A percentile compares a stretch with the other conserved stretches of the same genome.
Conservation (phyloP, 2,888 invertebrate species). For the Apomyelois bistriatella region DNA sequence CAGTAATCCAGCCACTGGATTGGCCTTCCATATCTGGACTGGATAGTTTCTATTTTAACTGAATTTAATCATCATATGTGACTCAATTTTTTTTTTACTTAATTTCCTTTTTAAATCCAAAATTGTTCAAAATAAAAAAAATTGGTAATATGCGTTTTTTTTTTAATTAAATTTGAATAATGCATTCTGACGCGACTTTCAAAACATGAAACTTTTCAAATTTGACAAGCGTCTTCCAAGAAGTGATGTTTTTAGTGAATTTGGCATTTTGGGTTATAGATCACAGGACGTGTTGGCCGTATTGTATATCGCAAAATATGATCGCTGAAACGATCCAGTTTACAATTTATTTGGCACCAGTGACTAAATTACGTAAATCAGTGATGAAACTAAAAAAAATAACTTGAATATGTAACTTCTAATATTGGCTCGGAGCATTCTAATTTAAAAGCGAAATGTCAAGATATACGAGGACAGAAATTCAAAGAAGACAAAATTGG, state of each 20-base stretch:
- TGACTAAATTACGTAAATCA: not conserved
- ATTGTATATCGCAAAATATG: not conserved
- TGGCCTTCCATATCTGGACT: not conserved
- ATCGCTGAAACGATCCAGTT: not conserved
- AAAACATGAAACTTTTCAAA: too few relatives aligned
- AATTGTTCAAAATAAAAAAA: too few relatives aligned
- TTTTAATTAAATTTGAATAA: too few relatives aligned
- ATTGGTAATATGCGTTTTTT: too few relatives aligned
- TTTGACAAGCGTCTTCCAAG: too few relatives aligned
- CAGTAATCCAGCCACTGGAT: constrained; percentile 4
- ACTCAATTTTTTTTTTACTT: too few relatives aligned
- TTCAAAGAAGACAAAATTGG: constrained; percentile 23
- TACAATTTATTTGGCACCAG: not conserved
- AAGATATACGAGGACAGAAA: not conserved
- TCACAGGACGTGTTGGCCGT: not conserved
- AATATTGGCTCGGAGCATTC: constrained; percentile 57
- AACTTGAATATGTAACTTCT: constrained; percentile 36
- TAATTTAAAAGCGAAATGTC: not conserved
- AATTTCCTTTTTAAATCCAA: too few relatives aligned
- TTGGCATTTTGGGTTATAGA: too few relatives aligned
- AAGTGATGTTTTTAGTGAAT: too few relatives aligned
- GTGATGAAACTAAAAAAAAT: constrained; percentile 15
- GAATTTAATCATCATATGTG: too few relatives aligned
- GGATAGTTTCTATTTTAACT: too few relatives aligned
- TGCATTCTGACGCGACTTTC: too few relatives aligned